phyloP scores from a whole-genome alignment of 2,113 vertebrate species.

The Tylochromis polylepis region DNA sequence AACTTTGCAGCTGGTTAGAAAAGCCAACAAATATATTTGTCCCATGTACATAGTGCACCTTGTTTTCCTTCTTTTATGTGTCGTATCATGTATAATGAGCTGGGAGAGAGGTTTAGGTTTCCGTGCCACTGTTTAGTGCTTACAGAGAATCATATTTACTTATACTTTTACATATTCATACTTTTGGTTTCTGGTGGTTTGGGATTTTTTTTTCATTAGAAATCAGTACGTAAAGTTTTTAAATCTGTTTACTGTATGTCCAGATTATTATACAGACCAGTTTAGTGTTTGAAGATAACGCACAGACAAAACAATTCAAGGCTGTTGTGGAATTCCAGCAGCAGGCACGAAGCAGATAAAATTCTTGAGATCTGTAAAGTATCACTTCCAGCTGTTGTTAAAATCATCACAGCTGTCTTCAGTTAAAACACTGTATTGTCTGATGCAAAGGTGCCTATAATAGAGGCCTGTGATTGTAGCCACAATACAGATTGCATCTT shows the following conservation, averaged over 20 bases:
- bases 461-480: slow-evolving; percentile 68
- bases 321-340: slow-evolving; percentile 49
- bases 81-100: neutral
- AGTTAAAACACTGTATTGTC: slow-evolving; percentile 62
- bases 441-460: slow-evolving; percentile 63
- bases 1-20: neutral
- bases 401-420: slow-evolving; percentile 57
- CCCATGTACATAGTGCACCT: neutral
- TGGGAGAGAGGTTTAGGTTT: neutral
- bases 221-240: neutral
- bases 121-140: neutral
- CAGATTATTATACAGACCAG: slow-evolving; percentile 17
- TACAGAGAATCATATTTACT: neutral
- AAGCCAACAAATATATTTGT: neutral
- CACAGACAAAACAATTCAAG: slow-evolving; percentile 59
- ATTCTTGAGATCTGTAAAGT: slow-evolving; percentile 52
- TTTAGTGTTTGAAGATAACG: slow-evolving; percentile 28
- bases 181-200: neutral
- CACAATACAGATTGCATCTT: slow-evolving; percentile 76
- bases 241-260: neutral
- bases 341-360: slow-evolving; percentile 41
- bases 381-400: slow-evolving; percentile 66
- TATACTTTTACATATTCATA: neutral
- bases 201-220: neutral
- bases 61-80: neutral